A percentile compares a stretch with the other conserved stretches of the same genome.
phyloP scores from a whole-genome alignment of 1,140 invertebrate genomes.

The Tenebrio molitor region DNA sequence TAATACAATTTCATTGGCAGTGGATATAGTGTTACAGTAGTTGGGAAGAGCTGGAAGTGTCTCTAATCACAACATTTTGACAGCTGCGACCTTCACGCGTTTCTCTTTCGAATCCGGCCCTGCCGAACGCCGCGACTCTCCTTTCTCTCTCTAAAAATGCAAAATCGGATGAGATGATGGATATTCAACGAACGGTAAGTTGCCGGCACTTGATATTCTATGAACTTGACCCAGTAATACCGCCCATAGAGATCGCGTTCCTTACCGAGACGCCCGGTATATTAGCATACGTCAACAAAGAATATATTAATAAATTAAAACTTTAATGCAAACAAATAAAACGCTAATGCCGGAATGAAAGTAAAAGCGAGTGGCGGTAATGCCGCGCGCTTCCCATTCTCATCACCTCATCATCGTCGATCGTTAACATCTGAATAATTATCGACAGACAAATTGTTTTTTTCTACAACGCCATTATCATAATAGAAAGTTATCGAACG shows the following conservation, averaged over 20 bases:
- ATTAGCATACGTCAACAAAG: slow-evolving; percentile 53
- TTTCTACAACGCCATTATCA: slow-evolving; percentile 10
- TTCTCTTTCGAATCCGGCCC: no score
- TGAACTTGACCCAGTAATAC: slow-evolving; percentile 49
- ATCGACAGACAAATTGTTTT: slow-evolving; percentile 7
- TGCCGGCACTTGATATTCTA: slow-evolving; percentile 15
- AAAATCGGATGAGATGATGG: neutral
- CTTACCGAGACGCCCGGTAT: slow-evolving; percentile 36
- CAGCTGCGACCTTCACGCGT: no score
- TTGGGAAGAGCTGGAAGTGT: no score
- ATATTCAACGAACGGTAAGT: slow-evolving; percentile 2
- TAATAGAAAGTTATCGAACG: slow-evolving; percentile 25
- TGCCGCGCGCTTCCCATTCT: slow-evolving; percentile 19
- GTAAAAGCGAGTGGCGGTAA: slow-evolving; percentile 25
- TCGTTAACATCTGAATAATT: slow-evolving; percentile 31
- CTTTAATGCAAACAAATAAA: slow-evolving; percentile 52
- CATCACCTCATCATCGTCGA: slow-evolving; percentile 20
- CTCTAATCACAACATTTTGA: no score
- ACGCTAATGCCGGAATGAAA: slow-evolving; percentile 35
- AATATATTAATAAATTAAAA: slow-evolving; percentile 54
- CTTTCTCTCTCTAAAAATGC: slow-evolving; percentile 1
- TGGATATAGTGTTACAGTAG: no score
- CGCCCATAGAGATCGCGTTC: slow-evolving; percentile 44
- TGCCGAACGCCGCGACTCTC: neutral
- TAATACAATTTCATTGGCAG: no score